Conservation (phyloP, 2,113 vertebrate genomes). For the Numenius arquata region DNA sequence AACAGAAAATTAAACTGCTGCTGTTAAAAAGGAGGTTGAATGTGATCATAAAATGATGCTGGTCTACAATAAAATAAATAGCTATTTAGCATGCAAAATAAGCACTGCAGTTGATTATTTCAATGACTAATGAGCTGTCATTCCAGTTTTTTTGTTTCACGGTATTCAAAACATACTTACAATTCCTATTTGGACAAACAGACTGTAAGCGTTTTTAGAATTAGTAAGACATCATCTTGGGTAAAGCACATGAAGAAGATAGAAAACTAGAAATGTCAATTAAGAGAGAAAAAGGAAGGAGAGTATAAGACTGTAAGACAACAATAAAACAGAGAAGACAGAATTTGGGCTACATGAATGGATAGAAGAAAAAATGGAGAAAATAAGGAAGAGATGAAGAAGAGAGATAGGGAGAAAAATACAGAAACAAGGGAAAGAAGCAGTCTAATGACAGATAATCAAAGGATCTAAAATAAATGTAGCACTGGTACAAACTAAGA, state of each 20-base stretch:
- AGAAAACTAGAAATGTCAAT: neutral
- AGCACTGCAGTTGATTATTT: constrained; percentile 4
- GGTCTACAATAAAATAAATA: neutral
- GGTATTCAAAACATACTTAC: neutral
- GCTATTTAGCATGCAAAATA: constrained; percentile 1
- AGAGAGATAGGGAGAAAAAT: neutral
- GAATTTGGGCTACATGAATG: neutral
- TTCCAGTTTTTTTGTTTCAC: neutral
- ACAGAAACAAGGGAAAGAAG: neutral
- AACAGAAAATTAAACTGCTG: constrained; percentile 1
- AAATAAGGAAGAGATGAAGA: neutral
- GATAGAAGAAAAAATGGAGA: neutral
- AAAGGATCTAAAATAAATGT: neutral
- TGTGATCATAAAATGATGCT: neutral
- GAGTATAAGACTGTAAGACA: neutral
- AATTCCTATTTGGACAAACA: neutral
- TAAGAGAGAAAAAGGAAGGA: neutral
- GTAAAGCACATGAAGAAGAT: neutral
- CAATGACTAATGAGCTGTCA: constrained; percentile 38
- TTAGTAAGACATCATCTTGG: neutral
- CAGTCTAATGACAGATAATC: neutral
- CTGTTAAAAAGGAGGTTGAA: neutral
- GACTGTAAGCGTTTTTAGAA: neutral
- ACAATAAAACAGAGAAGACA: neutral
- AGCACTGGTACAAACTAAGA: neutral